Percentiles rank a stretch among this genome's conserved stretches.
These are phyloP conservation scores for Drosophila conformis DNA, from an alignment of 2,888 invertebrate species.

Conservation along the genomic window DNA sequence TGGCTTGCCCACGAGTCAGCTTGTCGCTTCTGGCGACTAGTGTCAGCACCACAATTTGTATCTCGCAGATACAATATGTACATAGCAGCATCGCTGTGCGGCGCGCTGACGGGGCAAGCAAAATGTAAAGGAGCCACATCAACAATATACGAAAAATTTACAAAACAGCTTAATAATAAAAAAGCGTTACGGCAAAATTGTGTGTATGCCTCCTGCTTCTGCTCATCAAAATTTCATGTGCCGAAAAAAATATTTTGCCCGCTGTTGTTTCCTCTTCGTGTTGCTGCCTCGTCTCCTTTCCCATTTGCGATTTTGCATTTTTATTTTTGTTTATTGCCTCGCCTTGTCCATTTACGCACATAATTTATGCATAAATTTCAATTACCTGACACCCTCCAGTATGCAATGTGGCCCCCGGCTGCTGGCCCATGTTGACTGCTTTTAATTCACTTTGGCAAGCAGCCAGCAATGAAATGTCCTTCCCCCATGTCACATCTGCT, in stretches of 20 bases:
- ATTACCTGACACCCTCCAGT: constrained; percentile 59
- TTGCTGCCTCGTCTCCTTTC: constrained; percentile 7
- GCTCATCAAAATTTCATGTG: constrained; percentile 71
- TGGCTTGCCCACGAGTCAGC: constrained; percentile 41
- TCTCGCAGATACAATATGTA: constrained; percentile 35
- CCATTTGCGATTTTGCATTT: constrained; percentile 27
- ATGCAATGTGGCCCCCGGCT: constrained; percentile 24
- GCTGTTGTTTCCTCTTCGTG: constrained; percentile 14
- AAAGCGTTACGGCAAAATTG: constrained; percentile 29
- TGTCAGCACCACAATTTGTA: constrained; percentile 39
- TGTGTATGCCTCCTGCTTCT: background rate
- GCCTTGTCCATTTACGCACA: constrained; percentile 74
- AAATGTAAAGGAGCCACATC: background rate
- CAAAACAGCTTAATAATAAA: constrained; percentile 73
- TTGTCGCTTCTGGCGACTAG: constrained; percentile 19
- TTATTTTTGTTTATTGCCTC: constrained; percentile 72
- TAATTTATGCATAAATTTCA: constrained; percentile 79
- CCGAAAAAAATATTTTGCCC: constrained; percentile 45
- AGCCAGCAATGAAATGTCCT: constrained; percentile 19
- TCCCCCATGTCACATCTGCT: constrained; percentile 26
- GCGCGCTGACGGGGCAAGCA: constrained; percentile 26
- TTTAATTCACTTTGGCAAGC: constrained; percentile 61
- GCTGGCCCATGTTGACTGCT: constrained; percentile 4
- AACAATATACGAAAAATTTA: constrained; percentile 19
- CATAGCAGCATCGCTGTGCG: background rate